Base-by-base conservation (phyloP, 1,140 invertebrate species). In the Laupala kohalensis region DNA sequence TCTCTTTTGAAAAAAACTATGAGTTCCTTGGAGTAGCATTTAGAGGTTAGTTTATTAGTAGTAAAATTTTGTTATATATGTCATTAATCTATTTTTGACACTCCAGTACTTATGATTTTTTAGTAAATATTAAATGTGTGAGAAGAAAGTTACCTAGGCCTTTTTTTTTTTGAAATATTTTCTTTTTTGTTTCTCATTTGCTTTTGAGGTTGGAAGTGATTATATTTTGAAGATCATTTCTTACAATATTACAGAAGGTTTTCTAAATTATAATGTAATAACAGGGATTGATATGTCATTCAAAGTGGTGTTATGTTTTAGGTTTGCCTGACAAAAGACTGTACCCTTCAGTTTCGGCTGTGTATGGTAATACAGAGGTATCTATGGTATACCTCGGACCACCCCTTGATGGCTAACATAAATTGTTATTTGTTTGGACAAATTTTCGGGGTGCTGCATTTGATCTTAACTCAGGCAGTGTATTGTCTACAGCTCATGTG, bases 301-400 rank as follows among this genome's bases (percentile, higher is more conserved):
- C 62, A 23, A 23, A 72, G 37, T 74, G 73, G 73, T 64, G 74
- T 73, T 71, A n/a, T 73, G 53, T 86, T 86, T 69, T 80, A 94
- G 92, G 94, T 74, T 86, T 98, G 79, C 96, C 95, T 74, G 92
- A 94, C 79, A 95, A 94, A 81, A 93, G 89, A 82, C 83, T 99
- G 69, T 99, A 94, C 82, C 97, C 97, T 72, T 93, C 96, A 73
- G 93, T 98, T 72, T 98, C 96, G 71, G 96, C 96, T 69, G 97
- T 99, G 30, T 99, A 98, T 86, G 97, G 96, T 73, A 98, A 99
- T 81, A 98, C 96, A 29, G 97, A 99, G 87, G 95, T 99, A n/a
- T 97, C 96, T 26, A 98, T 99, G 96, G 93, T 98, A n/a, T 99
- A 99, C 81, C 83, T 97, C 75, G 97, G 96, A 73, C 89, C 90